Evolutionary conservation across 2,797 vertebrate species (phyloP).

Genomic region (Tamandua tetradactyla): DNA sequence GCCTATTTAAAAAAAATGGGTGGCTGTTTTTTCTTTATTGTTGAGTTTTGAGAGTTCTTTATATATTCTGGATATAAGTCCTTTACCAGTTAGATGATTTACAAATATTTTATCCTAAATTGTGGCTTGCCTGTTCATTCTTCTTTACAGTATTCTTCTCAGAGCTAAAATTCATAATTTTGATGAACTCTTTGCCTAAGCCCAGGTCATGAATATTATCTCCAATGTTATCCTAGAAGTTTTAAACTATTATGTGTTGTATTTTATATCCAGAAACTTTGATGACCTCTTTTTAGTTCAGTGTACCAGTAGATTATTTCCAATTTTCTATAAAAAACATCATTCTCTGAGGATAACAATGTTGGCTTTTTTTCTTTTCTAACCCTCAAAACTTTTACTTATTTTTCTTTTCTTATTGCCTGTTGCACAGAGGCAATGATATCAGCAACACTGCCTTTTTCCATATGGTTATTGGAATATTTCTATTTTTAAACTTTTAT

Average conservation of each 20-base stretch:
- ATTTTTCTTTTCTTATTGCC: neutral
- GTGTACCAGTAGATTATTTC: neutral
- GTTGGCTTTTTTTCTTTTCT: neutral
- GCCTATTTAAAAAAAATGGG: neutral
- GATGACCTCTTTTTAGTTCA: neutral
- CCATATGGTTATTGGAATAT: neutral
- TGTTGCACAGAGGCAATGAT: neutral
- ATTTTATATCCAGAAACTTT: neutral
- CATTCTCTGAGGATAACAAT: neutral
- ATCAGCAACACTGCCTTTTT: neutral
- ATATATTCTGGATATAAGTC: neutral
- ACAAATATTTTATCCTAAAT: neutral
- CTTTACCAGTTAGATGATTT: neutral
- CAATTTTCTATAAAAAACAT: constrained; percentile 2
- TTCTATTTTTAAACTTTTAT: neutral
- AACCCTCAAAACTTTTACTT: neutral
- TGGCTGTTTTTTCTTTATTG: neutral
- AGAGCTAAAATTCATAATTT: neutral
- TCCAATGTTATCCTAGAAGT: neutral
- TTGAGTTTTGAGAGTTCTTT: neutral
- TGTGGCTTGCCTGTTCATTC: neutral
- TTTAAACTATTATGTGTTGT: neutral
- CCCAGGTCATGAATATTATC: neutral
- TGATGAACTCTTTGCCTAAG: neutral
- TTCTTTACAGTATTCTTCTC: neutral